Evolutionary conservation across 2,797 vertebrate species (phyloP).

Genomic region (Huso huso): DNA sequence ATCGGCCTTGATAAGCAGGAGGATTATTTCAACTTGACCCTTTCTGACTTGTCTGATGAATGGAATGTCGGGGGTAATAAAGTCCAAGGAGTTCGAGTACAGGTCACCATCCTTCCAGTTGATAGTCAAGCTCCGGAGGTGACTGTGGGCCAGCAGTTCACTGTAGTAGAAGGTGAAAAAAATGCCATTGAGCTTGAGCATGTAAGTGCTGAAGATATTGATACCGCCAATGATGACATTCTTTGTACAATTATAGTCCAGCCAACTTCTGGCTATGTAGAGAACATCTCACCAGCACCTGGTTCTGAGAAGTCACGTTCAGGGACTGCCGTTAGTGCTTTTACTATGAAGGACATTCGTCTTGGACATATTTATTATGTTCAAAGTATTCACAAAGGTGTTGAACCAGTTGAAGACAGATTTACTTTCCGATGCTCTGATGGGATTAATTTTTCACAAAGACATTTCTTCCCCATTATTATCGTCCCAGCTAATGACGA

Average conservation of each 20-base stretch:
- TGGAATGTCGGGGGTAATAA: constrained; percentile 77
- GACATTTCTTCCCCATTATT: constrained; percentile 77
- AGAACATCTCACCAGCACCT: constrained; percentile 90
- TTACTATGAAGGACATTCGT: constrained; percentile 84
- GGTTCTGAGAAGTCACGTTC: constrained; percentile 93
- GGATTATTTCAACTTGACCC: constrained; percentile 85
- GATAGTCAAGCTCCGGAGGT: constrained; percentile 84
- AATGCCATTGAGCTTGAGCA: constrained; percentile 63
- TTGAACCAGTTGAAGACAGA: constrained; percentile 88
- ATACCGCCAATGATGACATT: constrained; percentile 80
- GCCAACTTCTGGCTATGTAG: constrained; percentile 80
- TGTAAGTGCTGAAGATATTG: constrained; percentile 70
- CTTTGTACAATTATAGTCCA: constrained; percentile 88
- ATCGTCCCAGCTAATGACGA: constrained; percentile 85
- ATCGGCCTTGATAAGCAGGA: constrained; percentile 74
- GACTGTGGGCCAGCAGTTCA: constrained; percentile 69
- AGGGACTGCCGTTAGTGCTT: constrained; percentile 83
- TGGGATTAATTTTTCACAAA: constrained; percentile 88
- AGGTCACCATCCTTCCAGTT: constrained; percentile 85
- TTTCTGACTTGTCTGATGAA: constrained; percentile 83
- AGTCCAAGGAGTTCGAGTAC: constrained; percentile 79
- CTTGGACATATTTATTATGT: constrained; percentile 86
- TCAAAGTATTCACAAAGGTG: constrained; percentile 86
- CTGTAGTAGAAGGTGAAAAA: constrained; percentile 77
- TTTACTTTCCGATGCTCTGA: constrained; percentile 91